A percentile compares a stretch with the other conserved stretches of the same genome.
These are phyloP conservation scores for Nephrocerus scutellatus DNA, from an alignment of 2,888 invertebrate genomes.

Conservation along the genomic window DNA sequence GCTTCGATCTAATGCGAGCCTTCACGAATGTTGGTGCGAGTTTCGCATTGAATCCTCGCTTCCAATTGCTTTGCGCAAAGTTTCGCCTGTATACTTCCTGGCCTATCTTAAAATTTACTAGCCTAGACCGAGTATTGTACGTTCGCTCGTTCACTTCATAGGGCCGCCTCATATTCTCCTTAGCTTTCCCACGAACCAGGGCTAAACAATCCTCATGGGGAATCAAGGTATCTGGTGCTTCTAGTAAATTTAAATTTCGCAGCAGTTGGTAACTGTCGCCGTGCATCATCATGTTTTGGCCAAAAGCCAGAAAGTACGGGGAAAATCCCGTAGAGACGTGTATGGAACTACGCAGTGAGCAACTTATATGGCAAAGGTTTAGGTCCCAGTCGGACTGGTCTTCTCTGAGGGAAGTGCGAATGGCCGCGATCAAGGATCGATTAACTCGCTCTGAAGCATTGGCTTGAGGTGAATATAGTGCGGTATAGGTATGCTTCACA, in stretches of 20 bases:
- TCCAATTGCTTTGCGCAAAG: too few species aligned
- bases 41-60: too few species aligned
- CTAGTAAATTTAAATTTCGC: neutral
- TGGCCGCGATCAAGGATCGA: conserved; percentile 3
- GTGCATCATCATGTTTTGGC: neutral
- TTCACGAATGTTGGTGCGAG: too few species aligned
- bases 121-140: too few species aligned
- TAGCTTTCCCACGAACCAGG: too few species aligned
- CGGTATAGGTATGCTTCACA: conserved; percentile 6
- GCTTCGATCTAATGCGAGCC: too few species aligned
- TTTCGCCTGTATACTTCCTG: too few species aligned
- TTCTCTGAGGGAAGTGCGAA: conserved; percentile 1
- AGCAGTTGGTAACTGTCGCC: neutral
- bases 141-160: too few species aligned
- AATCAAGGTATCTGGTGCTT: too few species aligned
- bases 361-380: conserved; percentile 2
- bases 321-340: conserved; percentile 6
- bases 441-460: conserved; percentile 11
- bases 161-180: too few species aligned
- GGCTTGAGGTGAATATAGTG: conserved; percentile 2
- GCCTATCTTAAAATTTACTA: too few species aligned
- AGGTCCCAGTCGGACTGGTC: conserved; percentile 4
- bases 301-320: conserved; percentile 10
- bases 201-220: too few species aligned
- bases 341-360: conserved; percentile 2